Percentiles rank a stretch among this genome's conserved stretches.
Conservation (phyloP, 2,797 vertebrate genomes). For the Poecilia picta region DNA sequence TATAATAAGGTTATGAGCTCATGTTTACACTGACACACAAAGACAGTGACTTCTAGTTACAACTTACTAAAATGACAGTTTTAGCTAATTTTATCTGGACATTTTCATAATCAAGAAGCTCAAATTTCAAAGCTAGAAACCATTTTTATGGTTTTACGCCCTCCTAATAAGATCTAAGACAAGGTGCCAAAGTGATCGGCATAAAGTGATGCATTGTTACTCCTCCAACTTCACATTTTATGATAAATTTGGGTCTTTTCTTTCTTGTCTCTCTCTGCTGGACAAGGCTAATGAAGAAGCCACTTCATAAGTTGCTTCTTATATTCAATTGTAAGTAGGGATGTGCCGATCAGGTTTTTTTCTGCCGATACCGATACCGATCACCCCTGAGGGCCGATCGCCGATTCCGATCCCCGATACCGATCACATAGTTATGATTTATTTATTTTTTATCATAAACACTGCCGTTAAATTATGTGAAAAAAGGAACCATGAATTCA, state of each 20-base stretch:
- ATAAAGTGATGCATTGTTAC: neutral
- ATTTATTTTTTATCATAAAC: no score
- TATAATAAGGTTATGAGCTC: neutral
- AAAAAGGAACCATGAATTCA: no score
- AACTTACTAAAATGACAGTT: neutral
- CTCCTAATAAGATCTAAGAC: neutral
- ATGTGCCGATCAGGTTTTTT: no score
- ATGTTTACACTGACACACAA: neutral
- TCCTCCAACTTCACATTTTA: neutral
- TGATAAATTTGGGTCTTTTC: neutral
- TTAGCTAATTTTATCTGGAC: neutral
- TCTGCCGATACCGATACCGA: no score
- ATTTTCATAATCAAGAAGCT: neutral
- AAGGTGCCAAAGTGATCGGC: neutral
- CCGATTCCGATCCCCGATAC: no score
- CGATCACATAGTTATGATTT: no score
- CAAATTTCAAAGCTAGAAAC: neutral
- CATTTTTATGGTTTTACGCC: neutral
- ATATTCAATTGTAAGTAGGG: neutral
- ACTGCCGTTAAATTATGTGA: no score
- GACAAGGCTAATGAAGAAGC: neutral
- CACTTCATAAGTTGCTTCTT: neutral
- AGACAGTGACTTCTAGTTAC: neutral
- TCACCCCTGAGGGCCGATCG: no score
- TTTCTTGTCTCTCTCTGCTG: neutral